A percentile compares a stretch with the other conserved stretches of the same genome.
Evolutionary conservation across 2,797 vertebrate genomes (phyloP).

Genomic region (Sarcoramphus papa): DNA sequence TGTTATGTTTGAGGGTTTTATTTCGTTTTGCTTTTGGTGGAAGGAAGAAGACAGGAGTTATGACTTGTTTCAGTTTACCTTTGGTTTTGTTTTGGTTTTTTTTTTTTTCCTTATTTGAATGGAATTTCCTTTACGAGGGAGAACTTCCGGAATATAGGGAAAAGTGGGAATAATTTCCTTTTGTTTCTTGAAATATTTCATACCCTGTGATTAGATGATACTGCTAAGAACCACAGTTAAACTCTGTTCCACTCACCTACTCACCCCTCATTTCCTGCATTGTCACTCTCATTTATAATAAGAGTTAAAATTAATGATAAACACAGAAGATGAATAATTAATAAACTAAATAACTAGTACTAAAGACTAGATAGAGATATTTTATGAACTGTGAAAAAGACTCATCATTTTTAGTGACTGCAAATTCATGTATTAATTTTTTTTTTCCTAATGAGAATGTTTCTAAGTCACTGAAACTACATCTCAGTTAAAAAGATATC

Average conservation of each 20-base stretch:
- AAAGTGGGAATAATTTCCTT: background rate
- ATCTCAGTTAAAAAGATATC: background rate
- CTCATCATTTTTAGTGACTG: background rate
- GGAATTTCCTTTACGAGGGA: background rate
- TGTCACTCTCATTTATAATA: background rate
- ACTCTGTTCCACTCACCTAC: background rate
- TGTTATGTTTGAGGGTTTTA: accelerated
- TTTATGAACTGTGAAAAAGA: constrained; percentile 9
- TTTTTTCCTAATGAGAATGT: background rate
- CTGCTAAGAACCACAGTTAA: background rate
- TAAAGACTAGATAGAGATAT: background rate
- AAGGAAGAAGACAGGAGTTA: background rate
- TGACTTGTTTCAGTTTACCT: background rate
- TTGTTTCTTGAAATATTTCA: background rate
- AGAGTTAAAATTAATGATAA: background rate
- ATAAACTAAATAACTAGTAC: background rate
- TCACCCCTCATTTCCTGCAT: background rate
- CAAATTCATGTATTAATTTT: background rate
- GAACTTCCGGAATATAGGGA: background rate
- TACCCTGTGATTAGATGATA: background rate
- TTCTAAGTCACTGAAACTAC: background rate
- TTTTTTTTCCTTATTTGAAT: background rate
- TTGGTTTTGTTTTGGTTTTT: background rate
- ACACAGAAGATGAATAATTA: background rate
- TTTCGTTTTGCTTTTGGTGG: background rate